Percentiles rank a stretch among this genome's conserved stretches.
Evolutionary conservation across 2,797 vertebrate genomes (phyloP).

Genomic region (Thalassophryne amazonica): DNA sequence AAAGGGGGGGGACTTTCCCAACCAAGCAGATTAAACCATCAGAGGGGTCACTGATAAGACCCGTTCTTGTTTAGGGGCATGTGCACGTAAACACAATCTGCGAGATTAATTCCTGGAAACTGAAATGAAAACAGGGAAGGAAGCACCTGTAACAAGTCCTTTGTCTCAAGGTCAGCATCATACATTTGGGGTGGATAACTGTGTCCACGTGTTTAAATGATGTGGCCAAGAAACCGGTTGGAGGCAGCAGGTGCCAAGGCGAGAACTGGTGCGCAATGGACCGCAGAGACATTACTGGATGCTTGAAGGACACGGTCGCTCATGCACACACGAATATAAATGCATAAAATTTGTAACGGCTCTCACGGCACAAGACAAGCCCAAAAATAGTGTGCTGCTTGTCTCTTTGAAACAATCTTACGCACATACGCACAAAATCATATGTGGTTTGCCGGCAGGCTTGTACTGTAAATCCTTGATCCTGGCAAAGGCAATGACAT

Average conservation of each 20-base stretch:
- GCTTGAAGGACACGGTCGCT: conserved; percentile 11
- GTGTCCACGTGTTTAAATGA: neutral
- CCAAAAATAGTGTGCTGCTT: conserved; percentile 31
- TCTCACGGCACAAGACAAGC: conserved; percentile 24
- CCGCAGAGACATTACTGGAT: conserved; percentile 12
- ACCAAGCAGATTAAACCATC: conserved; percentile 56
- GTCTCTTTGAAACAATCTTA: conserved; percentile 29
- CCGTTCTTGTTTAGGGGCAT: neutral
- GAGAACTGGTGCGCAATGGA: neutral
- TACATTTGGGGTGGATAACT: conserved; percentile 1
- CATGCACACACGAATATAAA: neutral
- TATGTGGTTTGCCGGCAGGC: conserved; percentile 2
- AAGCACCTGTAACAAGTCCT: conserved; percentile 28
- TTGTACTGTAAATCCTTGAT: conserved; percentile 29
- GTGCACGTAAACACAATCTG: conserved; percentile 45
- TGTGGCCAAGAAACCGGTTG: neutral
- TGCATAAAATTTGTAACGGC: conserved; percentile 19
- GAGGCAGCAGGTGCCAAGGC: conserved; percentile 6
- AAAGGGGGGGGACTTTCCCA: conserved; percentile 45
- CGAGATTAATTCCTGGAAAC: conserved; percentile 72
- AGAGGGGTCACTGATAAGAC: conserved; percentile 35
- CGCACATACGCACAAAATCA: neutral
- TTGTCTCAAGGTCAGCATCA: conserved; percentile 64
- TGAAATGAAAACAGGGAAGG: conserved; percentile 60
- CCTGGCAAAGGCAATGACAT: conserved; percentile 39